phyloP scores from a whole-genome alignment of 1,140 invertebrate genomes.

The Plodia interpunctella region DNA sequence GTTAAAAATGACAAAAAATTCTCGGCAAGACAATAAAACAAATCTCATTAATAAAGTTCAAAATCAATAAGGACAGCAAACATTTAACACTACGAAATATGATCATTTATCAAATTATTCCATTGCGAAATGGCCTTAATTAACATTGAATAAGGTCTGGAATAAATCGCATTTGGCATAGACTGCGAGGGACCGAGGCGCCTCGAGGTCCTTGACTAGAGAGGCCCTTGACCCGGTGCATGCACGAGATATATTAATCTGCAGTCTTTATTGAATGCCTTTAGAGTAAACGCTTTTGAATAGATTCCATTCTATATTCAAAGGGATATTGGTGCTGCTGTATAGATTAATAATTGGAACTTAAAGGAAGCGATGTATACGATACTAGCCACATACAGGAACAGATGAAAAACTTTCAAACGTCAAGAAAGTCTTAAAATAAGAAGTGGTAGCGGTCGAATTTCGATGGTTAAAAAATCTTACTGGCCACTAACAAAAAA shows the following conservation, averaged over 20 bases:
- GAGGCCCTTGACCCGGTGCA: constrained; percentile 20
- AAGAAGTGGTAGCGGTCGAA: too few species aligned
- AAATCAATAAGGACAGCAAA: constrained; percentile 15
- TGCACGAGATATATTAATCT: constrained; percentile 25
- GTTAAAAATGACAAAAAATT: too few species aligned
- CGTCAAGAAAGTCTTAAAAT: too few species aligned
- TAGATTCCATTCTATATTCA: not conserved
- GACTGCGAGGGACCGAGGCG: not conserved
- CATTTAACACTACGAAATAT: constrained; percentile 4
- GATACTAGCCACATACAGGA: too few species aligned
- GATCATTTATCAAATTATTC: not conserved
- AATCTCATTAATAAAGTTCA: constrained; percentile 11
- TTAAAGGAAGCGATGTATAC: not conserved
- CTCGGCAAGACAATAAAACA: constrained; percentile 2
- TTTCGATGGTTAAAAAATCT: too few species aligned
- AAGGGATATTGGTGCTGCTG: not conserved
- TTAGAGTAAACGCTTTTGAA: constrained; percentile 5
- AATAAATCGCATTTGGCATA: not conserved
- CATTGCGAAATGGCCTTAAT: constrained; percentile 4
- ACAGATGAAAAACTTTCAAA: too few species aligned
- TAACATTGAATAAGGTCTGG: not conserved
- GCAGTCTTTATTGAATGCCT: constrained; percentile 8
- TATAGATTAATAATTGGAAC: not conserved
- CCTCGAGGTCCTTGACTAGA: constrained; percentile 18
- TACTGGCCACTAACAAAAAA: too few species aligned